These are phyloP conservation scores for Ommatoiulus sabulosus DNA, from an alignment of 2,888 invertebrate genomes.

Conservation along the genomic window DNA sequence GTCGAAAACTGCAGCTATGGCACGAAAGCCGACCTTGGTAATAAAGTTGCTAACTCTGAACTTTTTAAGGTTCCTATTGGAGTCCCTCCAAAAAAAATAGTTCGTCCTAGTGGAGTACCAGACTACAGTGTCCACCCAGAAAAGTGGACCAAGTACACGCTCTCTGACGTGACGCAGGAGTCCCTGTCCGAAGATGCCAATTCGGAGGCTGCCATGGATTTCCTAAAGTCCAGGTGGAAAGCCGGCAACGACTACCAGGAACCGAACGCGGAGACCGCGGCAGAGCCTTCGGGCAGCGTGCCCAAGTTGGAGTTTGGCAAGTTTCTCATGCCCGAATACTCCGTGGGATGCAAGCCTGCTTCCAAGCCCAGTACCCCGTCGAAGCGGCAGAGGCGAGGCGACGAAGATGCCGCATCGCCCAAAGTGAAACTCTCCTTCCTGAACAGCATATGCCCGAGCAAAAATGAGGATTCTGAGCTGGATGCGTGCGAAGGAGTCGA, in stretches of 20 bases:
- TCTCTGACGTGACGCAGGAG: slow-evolving; percentile 55
- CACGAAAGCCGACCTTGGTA: neutral
- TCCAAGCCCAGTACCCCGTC: neutral
- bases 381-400: neutral
- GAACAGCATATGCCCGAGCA: slow-evolving; percentile 14
- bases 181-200: slow-evolving; percentile 54
- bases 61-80: slow-evolving; percentile 54
- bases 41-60: neutral
- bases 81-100: slow-evolving; percentile 34
- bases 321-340: slow-evolving; percentile 17
- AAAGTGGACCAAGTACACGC: slow-evolving; percentile 58
- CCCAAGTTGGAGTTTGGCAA: slow-evolving; percentile 25
- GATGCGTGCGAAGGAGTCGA: neutral
- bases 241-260: slow-evolving; percentile 19
- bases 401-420: neutral
- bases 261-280: neutral
- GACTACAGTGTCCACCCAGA: slow-evolving; percentile 56
- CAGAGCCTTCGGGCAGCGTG: neutral
- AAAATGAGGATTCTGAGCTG: neutral
- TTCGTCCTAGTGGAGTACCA: neutral
- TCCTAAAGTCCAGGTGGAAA: slow-evolving; percentile 51
- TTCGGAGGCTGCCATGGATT: slow-evolving; percentile 52
- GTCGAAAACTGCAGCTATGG: neutral
- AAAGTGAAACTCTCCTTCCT: slow-evolving; percentile 26
- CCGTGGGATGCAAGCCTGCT: neutral